Evolutionary conservation across 2,888 invertebrate species (phyloP), one percentile per base, ranked within the genome.

Genomic region (Perizoma flavofasciatum): DNA sequence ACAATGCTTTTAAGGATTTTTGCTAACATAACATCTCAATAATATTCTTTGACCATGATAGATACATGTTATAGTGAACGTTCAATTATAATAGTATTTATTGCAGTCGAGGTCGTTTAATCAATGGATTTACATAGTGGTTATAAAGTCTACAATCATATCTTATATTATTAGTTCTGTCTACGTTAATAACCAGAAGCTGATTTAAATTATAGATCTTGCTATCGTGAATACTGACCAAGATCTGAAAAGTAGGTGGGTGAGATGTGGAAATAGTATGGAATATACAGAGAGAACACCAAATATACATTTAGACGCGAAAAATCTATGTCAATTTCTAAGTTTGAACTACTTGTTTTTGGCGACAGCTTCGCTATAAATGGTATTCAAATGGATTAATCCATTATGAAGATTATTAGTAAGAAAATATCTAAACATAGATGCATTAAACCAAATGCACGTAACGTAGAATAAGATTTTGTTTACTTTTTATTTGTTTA

Each of bases 61-160:
- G 50, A 65, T 63, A 49, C 11, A 4, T 40, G 32, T 48, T 45
- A 59, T 65, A 61, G 63, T 65, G 59, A 62, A 65, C 50, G 50
- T 37, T n/a, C 35, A n/a, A 49, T 68, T 61, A 68, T 66, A 55
- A 54, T 59, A 39, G 56, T 58, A 52, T 56, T 62, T 60, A 65
- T 63, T 58, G 32, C 40, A 54, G 46, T 58, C 66, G 61, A 56
- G 55, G 67, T 37, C 49, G 41, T 34, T 49, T 50, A 44, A 55
- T 62, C 55, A 60, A 63, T 65, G 57, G 56, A 55, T 65, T 58
- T 58, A 35, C 52, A 58, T 47, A 49, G 39, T 37, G 37, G 35
- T 43, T 7, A 11, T 41, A 55, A 55, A 49, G 33, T 52, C 10
- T n/a, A 35, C 37, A 44, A 35, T 10, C 5, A 6, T 37, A 8